Evolutionary conservation across 2,888 invertebrate species (phyloP), one percentile per base, ranked within the genome.

Genomic region (Troilus luridus): DNA sequence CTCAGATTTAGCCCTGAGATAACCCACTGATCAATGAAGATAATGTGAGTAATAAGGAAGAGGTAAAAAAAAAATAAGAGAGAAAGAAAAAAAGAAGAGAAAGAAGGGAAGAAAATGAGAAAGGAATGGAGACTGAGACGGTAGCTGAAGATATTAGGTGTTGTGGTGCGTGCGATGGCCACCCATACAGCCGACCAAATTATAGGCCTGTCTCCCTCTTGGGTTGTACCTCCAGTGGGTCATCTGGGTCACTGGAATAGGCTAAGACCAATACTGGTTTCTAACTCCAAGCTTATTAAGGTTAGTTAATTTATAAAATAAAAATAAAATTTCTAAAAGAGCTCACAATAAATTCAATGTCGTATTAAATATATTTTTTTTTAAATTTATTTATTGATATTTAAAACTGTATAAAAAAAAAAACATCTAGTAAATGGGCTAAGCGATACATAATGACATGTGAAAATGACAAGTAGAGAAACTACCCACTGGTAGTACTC

Each of bases 101-200:
- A 77, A 77, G 41, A 77, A 6, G 24, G 11, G 24, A 77, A 77
- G 41, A 81, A 10, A 24, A 77, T 41, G 77, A 77, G 56, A 81
- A 56, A 81, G 24, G 11, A 21, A 64, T 64, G 56, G 54, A 81
- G 77, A 81, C 21, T 3, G 56, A n/a, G 54, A 56, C 85, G 14
- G 85, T 85, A 85, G 85, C 85, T 11, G 85, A n/a, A 58, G 85
- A 58, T 81, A 56, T 58, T 85, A 85, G 56, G 85, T 56, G 56
- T 85, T 85, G 81, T 81, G 10, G 85, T 85, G 85, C 85, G 85
- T 85, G 85, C 56, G 3, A 1, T 14, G 85, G 56, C 85, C 85
- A 85, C 85, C 56, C 85, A 85, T 54, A 21, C 7, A 58, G 85
- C 5, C 72, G 41, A 0, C 12, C 85, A 85, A 85, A 85, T 85